A percentile compares a stretch with the other conserved stretches of the same genome.
Evolutionary conservation across 2,888 invertebrate genomes (phyloP).

Genomic region (Eumacrocentrus americanus): DNA sequence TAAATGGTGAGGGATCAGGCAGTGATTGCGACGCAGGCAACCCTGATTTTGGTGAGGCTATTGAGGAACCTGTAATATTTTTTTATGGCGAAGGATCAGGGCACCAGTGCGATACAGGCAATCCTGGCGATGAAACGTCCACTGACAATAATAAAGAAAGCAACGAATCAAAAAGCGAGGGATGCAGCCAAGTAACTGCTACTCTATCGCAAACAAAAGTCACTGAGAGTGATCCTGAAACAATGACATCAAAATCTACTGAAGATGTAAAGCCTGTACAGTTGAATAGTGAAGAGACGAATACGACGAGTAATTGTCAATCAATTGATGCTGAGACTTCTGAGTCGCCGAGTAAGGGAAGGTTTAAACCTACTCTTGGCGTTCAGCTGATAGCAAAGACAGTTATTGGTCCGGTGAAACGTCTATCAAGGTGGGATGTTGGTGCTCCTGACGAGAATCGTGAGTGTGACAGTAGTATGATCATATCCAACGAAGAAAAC

Average conservation of each 20-base stretch:
- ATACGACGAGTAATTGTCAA: conserved; percentile 32
- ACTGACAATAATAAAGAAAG: conserved; percentile 50
- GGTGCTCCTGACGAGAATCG: conserved; percentile 53
- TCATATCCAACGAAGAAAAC: conserved; percentile 51
- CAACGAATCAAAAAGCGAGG: conserved; percentile 49
- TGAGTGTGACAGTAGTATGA: conserved; percentile 47
- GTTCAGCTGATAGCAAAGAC: conserved; percentile 55
- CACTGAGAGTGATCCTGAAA: conserved; percentile 31
- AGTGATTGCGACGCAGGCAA: conserved; percentile 68
- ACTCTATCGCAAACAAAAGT: conserved; percentile 40
- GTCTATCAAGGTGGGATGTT: conserved; percentile 63
- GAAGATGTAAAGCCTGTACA: conserved; percentile 37
- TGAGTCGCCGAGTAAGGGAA: conserved; percentile 44
- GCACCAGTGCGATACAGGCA: conserved; percentile 75
- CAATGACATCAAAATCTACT: not conserved
- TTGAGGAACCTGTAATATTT: conserved; percentile 75
- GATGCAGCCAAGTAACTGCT: conserved; percentile 42
- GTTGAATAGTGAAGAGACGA: conserved; percentile 31
- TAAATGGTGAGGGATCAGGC: conserved; percentile 74
- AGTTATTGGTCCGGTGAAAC: conserved; percentile 44
- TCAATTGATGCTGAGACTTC: conserved; percentile 27
- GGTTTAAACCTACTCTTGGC: conserved; percentile 57
- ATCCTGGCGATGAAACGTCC: conserved; percentile 61
- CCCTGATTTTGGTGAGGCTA: conserved; percentile 69
- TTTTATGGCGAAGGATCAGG: conserved; percentile 78